Evolutionary conservation across 2,113 vertebrate genomes (phyloP).

Genomic region (Epinephelus fuscoguttatus): DNA sequence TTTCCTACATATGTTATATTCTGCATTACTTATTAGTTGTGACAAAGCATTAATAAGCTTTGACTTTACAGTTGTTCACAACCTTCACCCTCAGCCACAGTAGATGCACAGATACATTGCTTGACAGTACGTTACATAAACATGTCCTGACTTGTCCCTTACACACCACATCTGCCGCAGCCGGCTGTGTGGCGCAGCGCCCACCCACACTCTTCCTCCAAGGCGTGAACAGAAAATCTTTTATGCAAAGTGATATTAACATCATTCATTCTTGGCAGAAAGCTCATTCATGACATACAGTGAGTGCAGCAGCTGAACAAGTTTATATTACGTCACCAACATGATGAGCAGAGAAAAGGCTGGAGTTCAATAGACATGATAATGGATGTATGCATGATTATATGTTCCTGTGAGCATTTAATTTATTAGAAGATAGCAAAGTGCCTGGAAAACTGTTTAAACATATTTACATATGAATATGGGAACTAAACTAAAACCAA

Average conservation of each 20-base stretch:
- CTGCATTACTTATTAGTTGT: background rate
- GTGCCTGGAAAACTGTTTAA: background rate
- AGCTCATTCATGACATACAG: background rate
- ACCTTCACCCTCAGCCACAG: background rate
- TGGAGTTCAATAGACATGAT: conserved; percentile 6
- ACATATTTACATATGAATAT: background rate
- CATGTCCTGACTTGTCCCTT: conserved; percentile 53
- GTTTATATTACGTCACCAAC: conserved; percentile 33
- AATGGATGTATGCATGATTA: background rate
- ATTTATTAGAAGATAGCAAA: background rate
- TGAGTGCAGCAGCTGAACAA: conserved; percentile 26
- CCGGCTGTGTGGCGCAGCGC: conserved; percentile 4
- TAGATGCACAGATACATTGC: background rate
- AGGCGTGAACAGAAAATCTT: conserved; percentile 43
- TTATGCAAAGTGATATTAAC: conserved; percentile 59
- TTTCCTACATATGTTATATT: background rate
- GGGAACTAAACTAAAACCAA: background rate
- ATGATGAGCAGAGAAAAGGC: conserved; percentile 2
- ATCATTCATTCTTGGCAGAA: conserved; percentile 30
- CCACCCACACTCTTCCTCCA: conserved; percentile 47
- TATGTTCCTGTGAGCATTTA: background rate
- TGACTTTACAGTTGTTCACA: background rate
- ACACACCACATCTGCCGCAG: conserved; percentile 64
- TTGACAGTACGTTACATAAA: conserved; percentile 16
- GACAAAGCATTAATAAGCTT: background rate